Evolutionary conservation across 1,140 invertebrate species (phyloP).

Genomic region (Fopius arisanus): DNA sequence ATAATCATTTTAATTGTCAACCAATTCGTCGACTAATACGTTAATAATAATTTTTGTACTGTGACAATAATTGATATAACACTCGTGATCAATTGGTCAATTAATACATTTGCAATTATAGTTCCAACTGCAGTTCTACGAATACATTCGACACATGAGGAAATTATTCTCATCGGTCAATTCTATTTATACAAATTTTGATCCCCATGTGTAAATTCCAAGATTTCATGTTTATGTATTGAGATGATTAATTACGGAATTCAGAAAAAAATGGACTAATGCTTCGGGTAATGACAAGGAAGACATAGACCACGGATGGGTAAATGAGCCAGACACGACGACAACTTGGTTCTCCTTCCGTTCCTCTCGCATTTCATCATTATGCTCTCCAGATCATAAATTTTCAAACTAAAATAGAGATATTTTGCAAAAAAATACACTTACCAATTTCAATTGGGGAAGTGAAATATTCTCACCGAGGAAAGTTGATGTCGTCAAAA

Average conservation of each 20-base stretch:
- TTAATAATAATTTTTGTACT: too few species aligned
- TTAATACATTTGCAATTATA: too few species aligned
- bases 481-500: neutral
- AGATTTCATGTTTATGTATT: neutral
- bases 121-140: too few species aligned
- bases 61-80: too few species aligned
- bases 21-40: neutral
- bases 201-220: neutral
- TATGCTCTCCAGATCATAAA: conserved; percentile 38
- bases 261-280: neutral
- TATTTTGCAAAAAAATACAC: conserved; percentile 45
- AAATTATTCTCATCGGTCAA: too few species aligned
- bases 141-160: too few species aligned
- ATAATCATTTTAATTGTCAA: neutral
- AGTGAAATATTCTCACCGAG: neutral
- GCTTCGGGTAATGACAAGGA: neutral
- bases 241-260: neutral
- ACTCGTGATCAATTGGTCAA: too few species aligned
- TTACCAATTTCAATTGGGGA: neutral
- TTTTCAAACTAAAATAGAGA: conserved; percentile 53
- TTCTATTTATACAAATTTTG: neutral
- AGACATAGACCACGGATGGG: neutral
- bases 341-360: neutral
- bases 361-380: neutral
- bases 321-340: conserved; percentile 2